Percentiles rank a stretch among this genome's conserved stretches.
phyloP scores from a whole-genome alignment of 92 coral and sea anemone species.

The Bergia puertoricense region DNA sequence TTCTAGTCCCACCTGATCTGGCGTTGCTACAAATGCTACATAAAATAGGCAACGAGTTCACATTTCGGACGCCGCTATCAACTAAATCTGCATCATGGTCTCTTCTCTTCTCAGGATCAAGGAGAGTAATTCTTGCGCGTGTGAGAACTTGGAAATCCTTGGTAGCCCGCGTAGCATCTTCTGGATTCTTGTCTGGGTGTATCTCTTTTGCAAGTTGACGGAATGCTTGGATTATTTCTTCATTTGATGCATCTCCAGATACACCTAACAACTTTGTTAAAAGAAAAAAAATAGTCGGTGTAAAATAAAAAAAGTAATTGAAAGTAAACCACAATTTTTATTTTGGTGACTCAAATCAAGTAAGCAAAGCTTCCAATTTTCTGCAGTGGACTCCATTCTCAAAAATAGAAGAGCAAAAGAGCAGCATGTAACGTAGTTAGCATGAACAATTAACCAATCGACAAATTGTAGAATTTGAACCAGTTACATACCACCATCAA shows the following conservation, averaged over 20 bases:
- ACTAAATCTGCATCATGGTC: slow-evolving; percentile 23
- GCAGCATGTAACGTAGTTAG: neutral
- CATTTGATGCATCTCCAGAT: slow-evolving; percentile 25
- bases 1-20: neutral
- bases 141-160: slow-evolving; percentile 39
- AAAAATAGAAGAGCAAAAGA: neutral
- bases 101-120: slow-evolving; percentile 30
- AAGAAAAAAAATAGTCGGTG: neutral
- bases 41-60: slow-evolving; percentile 12
- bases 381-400: no score
- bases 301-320: no score
- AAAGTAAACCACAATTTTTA: no score
- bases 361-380: neutral
- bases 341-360: neutral
- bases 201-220: slow-evolving; percentile 32
- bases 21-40: slow-evolving; percentile 19
- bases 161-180: slow-evolving; percentile 22
- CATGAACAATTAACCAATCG: no score
- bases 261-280: slow-evolving; percentile 33
- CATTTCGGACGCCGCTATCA: slow-evolving; percentile 25
- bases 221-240: slow-evolving; percentile 39
- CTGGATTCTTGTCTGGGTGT: slow-evolving; percentile 45
- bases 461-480: no score
- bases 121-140: slow-evolving; percentile 31
- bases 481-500: no score